Conservation (phyloP, 2,888 invertebrate species). For the Lamellibrachia columna region DNA sequence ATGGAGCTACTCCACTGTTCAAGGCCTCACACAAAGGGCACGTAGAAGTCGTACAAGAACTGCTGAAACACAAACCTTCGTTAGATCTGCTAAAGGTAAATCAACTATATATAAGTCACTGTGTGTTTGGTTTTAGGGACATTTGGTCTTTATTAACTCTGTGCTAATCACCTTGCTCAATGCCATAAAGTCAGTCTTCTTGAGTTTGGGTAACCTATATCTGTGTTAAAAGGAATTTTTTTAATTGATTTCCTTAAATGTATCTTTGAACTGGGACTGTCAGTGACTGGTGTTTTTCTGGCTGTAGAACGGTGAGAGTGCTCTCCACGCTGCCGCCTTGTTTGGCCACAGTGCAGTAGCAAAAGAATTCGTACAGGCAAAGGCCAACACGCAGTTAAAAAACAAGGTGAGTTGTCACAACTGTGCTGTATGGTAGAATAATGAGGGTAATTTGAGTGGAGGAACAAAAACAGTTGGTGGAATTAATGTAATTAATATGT, state of each 20-base stretch:
- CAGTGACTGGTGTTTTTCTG: slow-evolving; percentile 30
- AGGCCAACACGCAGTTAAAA: slow-evolving; percentile 74
- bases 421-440: neutral
- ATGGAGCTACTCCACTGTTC: slow-evolving; percentile 82
- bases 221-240: too few species aligned
- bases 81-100: slow-evolving; percentile 80
- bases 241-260: too few species aligned
- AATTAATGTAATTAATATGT: too few species aligned
- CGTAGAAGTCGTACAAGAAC: slow-evolving; percentile 80
- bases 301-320: slow-evolving; percentile 88
- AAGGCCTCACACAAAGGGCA: slow-evolving; percentile 96
- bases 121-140: neutral
- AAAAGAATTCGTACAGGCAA: slow-evolving; percentile 78
- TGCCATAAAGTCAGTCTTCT: too few species aligned
- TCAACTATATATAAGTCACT: slow-evolving; percentile 36
- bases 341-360: slow-evolving; percentile 85
- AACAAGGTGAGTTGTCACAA: slow-evolving; percentile 73
- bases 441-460: too few species aligned
- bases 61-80: slow-evolving; percentile 72
- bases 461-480: too few species aligned
- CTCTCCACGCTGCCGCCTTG: slow-evolving; percentile 89
- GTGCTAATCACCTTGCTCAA: neutral
- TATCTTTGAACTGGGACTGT: neutral
- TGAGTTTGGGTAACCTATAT: too few species aligned
- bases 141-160: neutral